A percentile compares a stretch with the other conserved stretches of the same genome.
Evolutionary conservation across 1,140 invertebrate species (phyloP).

Genomic region (Conus betulinus): DNA sequence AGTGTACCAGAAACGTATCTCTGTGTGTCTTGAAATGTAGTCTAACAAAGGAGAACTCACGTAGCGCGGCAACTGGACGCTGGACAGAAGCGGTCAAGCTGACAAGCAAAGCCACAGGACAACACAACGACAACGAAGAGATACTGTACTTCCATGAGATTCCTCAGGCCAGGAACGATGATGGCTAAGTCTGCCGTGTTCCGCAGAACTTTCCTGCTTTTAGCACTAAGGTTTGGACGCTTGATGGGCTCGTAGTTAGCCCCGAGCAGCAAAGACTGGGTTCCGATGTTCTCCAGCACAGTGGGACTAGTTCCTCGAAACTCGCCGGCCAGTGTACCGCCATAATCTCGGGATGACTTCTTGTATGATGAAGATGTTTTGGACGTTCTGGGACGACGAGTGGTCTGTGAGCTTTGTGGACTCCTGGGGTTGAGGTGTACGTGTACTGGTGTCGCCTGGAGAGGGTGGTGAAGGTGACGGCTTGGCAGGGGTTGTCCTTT

Average conservation of each 20-base stretch:
- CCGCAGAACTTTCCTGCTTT: slow-evolving; percentile 67
- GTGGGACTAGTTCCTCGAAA: slow-evolving; percentile 66
- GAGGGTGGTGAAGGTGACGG: slow-evolving; percentile 30
- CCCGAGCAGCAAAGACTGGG: slow-evolving; percentile 65
- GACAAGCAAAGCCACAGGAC: not conserved
- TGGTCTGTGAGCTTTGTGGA: slow-evolving; percentile 26
- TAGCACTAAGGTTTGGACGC: slow-evolving; percentile 61
- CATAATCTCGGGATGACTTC: slow-evolving; percentile 39
- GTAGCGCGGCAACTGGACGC: no score
- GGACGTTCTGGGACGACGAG: slow-evolving; percentile 26
- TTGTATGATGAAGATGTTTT: slow-evolving; percentile 20
- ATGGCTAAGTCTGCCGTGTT: slow-evolving; percentile 61
- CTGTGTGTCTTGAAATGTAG: no score
- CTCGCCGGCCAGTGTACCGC: slow-evolving; percentile 47
- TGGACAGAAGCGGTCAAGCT: no score
- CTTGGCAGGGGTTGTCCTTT: slow-evolving; percentile 38
- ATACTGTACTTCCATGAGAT: slow-evolving; percentile 71
- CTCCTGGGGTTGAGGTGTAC: slow-evolving; percentile 33
- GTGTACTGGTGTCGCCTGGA: slow-evolving; percentile 38
- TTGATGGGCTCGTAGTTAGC: slow-evolving; percentile 55
- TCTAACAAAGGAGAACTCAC: no score
- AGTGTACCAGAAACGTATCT: no score
- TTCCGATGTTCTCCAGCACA: slow-evolving; percentile 67
- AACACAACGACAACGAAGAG: slow-evolving; percentile 20
- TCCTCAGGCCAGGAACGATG: slow-evolving; percentile 67